A percentile compares a stretch with the other conserved stretches of the same genome.
Evolutionary conservation across 2,113 vertebrate species (phyloP).

Genomic region (Meles meles): DNA sequence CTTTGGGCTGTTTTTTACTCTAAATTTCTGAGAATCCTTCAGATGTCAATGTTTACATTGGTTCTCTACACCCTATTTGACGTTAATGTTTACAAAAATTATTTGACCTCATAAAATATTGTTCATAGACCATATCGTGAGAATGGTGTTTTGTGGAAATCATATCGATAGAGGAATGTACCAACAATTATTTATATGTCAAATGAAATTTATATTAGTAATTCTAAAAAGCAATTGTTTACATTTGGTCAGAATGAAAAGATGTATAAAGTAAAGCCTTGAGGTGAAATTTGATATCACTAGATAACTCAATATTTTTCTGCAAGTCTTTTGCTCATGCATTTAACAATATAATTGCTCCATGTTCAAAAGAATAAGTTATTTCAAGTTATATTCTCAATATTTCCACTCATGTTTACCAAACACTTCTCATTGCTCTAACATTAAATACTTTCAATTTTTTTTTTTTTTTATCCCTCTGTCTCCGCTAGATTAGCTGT

Average conservation of each 20-base stretch:
- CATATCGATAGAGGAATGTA: not conserved
- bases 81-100: not conserved
- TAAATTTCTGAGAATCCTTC: not conserved
- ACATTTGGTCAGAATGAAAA: not conserved
- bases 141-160: not conserved
- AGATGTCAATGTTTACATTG: not conserved
- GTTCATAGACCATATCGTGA: not conserved
- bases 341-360: not conserved
- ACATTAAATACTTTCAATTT: not conserved
- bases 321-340: not conserved
- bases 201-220: not conserved
- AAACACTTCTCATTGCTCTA: not conserved
- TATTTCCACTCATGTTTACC: not conserved
- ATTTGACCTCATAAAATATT: not conserved
- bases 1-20: not conserved
- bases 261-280: not conserved
- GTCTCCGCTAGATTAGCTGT: not conserved
- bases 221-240: not conserved
- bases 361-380: not conserved
- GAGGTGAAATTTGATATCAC: not conserved
- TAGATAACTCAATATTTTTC: not conserved
- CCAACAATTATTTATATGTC: not conserved
- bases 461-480: not conserved
- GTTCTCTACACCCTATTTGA: not conserved
- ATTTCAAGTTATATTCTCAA: not conserved